These are phyloP conservation scores for Hemicordylus capensis DNA, from an alignment of 2,113 vertebrate genomes.

Conservation along the genomic window DNA sequence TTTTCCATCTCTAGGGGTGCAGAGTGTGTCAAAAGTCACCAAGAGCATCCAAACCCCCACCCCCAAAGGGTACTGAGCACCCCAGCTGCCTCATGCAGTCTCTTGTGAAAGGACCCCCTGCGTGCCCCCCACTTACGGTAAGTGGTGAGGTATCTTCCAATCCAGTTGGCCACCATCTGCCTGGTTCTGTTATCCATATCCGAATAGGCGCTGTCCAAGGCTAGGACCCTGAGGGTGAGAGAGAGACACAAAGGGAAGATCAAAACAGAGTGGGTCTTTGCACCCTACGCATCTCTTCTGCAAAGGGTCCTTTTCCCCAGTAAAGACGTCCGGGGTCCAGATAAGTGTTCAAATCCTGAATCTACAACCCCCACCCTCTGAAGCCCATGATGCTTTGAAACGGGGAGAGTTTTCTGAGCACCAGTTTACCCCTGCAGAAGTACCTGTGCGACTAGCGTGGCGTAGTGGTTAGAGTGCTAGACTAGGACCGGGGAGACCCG, in stretches of 20 bases:
- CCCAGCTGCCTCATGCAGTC: not conserved
- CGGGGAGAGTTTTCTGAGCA: not conserved
- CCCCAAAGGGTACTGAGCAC: no score
- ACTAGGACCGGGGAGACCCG: no score
- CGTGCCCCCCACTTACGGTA: constrained; percentile 12
- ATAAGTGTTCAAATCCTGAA: not conserved
- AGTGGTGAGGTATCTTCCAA: constrained; percentile 35
- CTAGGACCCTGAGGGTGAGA: constrained; percentile 25
- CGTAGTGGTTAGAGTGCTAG: no score
- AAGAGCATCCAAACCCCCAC: no score
- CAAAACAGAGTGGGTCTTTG: not conserved
- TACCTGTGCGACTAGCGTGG: no score
- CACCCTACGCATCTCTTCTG: no score
- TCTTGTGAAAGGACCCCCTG: not conserved
- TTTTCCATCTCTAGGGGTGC: no score
- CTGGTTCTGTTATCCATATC: constrained; percentile 13
- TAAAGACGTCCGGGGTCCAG: not conserved
- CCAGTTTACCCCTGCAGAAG: no score
- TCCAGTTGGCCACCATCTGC: constrained; percentile 43
- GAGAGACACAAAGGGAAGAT: not conserved
- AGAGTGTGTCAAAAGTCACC: no score
- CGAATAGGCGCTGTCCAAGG: constrained; percentile 36
- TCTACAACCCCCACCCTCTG: not conserved
- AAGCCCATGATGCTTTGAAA: no score
- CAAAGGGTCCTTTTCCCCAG: not conserved